Base-by-base conservation (phyloP, 2,113 vertebrate species). In the Dryoscopus gambensis region DNA sequence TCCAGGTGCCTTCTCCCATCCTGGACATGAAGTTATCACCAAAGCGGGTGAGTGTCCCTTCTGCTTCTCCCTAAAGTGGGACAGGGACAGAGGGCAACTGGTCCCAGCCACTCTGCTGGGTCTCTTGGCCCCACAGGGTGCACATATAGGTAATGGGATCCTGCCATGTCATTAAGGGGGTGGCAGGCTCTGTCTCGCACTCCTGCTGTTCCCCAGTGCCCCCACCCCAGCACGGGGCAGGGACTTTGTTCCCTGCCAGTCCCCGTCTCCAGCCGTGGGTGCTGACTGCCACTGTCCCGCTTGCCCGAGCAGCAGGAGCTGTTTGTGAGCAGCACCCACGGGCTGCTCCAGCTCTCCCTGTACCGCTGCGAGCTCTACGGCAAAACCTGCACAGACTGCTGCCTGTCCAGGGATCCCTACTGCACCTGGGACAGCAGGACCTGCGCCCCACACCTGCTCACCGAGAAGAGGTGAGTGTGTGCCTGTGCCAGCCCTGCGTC, bases 331-430 rank as follows among this genome's bases (percentile, higher is more conserved):
- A 98, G 98, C 33, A 91, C 98, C 25, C 92, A 95, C 0, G 98
- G 98, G 12, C 88, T 99, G 86, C 97, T 93, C 67, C 98, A 97
- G 97, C 95, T 99, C 42, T 96, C 98, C 31, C 96, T 99, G 25
- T 98, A 98, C 93, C 98, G 98, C 68, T 99, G 99, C 17, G 97
- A 98, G 71, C 90, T 98, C 16, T 99, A 99, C 1, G 98, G 99
- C 57, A 73, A 84, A 23, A 97, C 95, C 68, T 99, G 99, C 64
- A 97, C 97, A 0, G 98, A 98, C 84, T 99, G 99, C 97, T 98
- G 98, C 97, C 95, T 99, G 88, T 98, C 98, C 94, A 87, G 98
- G 87, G 98, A 99, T 91, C 99, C 98, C 6, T 99, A 99, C 96
- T 99, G 99, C 56, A 98, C 98, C 94, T 99, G 99, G 99, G 98